Percentiles rank a stretch among this genome's conserved stretches.
Evolutionary conservation across 2,888 invertebrate species (phyloP).

Genomic region (Agonopterix subpropinquella): DNA sequence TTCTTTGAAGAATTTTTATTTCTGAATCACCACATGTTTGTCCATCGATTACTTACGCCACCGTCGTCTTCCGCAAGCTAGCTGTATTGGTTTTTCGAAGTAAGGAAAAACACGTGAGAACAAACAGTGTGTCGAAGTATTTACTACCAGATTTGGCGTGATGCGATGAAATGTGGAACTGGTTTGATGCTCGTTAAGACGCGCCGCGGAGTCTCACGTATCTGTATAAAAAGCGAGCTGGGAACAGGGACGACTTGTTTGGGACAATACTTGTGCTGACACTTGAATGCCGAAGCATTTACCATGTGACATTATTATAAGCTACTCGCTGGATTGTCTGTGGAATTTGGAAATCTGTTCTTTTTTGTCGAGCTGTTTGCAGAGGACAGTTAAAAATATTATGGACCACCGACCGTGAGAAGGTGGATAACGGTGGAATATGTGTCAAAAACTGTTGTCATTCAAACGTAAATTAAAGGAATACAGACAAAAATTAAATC

Average conservation of each 20-base stretch:
- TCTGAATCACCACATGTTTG: constrained; percentile 6
- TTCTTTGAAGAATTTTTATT: constrained; percentile 9
- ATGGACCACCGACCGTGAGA: constrained; percentile 2
- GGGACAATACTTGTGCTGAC: constrained; percentile 61
- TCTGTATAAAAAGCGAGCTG: constrained; percentile 55
- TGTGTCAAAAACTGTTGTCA: too few species aligned
- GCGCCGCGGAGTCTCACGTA: constrained; percentile 66
- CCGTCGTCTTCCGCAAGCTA: constrained; percentile 6
- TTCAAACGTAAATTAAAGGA: too few species aligned
- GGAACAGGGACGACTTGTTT: constrained; percentile 51
- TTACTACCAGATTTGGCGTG: constrained; percentile 63
- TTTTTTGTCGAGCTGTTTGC: constrained; percentile 4
- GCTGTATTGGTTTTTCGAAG: constrained; percentile 13
- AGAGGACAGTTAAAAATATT: background rate
- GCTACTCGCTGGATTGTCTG: constrained; percentile 7
- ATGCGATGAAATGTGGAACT: constrained; percentile 58
- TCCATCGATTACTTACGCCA: constrained; percentile 10
- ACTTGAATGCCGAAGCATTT: constrained; percentile 62
- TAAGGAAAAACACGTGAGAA: constrained; percentile 39
- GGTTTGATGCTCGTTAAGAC: constrained; percentile 65
- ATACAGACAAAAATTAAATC: too few species aligned
- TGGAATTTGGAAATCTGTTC: constrained; percentile 8
- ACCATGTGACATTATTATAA: constrained; percentile 33
- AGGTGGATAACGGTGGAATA: too few species aligned
- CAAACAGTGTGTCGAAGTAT: constrained; percentile 45